A percentile compares a stretch with the other conserved stretches of the same genome.
These are phyloP conservation scores for Channa maculata DNA, from an alignment of 2,113 vertebrate species.

Conservation along the genomic window DNA sequence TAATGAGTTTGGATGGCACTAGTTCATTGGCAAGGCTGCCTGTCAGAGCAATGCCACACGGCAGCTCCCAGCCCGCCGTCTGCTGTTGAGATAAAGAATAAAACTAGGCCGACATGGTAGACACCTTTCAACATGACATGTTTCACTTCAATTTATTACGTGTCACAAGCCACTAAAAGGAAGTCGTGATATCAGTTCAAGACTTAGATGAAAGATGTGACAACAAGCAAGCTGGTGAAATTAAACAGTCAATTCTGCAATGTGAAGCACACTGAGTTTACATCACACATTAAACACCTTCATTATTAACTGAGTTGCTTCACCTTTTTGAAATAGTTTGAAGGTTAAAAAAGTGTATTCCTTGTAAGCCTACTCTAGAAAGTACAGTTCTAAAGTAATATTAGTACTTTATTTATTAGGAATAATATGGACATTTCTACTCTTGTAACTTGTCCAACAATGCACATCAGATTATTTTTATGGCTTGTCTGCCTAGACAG, in stretches of 20 bases:
- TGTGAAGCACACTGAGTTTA: constrained; percentile 6
- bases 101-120: constrained; percentile 37
- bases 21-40: constrained; percentile 48
- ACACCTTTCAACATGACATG: constrained; percentile 52
- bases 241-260: constrained; percentile 33
- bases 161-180: constrained; percentile 55
- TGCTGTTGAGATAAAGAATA: constrained; percentile 65
- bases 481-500: too few species aligned
- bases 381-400: too few species aligned
- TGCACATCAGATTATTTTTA: too few species aligned
- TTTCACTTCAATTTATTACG: constrained; percentile 59
- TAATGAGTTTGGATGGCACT: constrained; percentile 52
- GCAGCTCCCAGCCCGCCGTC: constrained; percentile 37
- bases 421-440: too few species aligned
- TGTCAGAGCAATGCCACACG: constrained; percentile 52
- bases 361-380: too few species aligned
- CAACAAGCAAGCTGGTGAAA: constrained; percentile 53
- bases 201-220: constrained; percentile 49
- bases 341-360: neutral
- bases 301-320: neutral
- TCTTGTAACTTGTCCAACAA: too few species aligned
- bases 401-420: too few species aligned
- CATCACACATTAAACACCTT: constrained; percentile 7
- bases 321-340: constrained; percentile 16
- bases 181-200: constrained; percentile 49